Evolutionary conservation across 2,888 invertebrate genomes (phyloP).

Genomic region (Muscina levida): DNA sequence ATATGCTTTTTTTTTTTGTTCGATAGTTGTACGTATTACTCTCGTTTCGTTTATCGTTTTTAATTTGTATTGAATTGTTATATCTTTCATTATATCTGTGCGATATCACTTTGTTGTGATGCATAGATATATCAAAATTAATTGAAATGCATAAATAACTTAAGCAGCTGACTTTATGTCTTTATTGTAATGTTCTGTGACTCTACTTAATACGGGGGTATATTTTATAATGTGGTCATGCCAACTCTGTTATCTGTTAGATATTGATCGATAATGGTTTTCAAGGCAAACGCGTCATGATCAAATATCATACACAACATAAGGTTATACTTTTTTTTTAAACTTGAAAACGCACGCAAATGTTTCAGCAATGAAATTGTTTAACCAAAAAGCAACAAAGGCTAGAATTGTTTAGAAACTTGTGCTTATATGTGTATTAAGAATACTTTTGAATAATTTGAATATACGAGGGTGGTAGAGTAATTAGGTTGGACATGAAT

Average conservation of each 20-base stretch:
- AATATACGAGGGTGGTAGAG: too few species aligned
- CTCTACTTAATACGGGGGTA: too few species aligned
- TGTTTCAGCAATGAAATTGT: too few species aligned
- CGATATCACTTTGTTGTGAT: background rate
- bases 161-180: background rate
- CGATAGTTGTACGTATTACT: too few species aligned
- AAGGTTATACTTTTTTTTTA: too few species aligned
- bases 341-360: too few species aligned
- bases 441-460: too few species aligned
- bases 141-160: conserved; percentile 21
- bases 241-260: background rate
- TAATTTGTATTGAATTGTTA: conserved; percentile 35
- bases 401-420: too few species aligned
- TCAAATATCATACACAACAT: conserved; percentile 3
- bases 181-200: too few species aligned
- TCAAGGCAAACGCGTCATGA: conserved; percentile 5
- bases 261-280: background rate
- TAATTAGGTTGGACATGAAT: too few species aligned
- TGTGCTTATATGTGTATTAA: too few species aligned
- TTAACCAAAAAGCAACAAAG: too few species aligned
- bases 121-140: conserved; percentile 8
- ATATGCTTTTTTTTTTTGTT: conserved; percentile 4
- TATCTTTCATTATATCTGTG: conserved; percentile 8
- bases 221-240: background rate
- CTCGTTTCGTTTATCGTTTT: conserved; percentile 28